These are phyloP conservation scores for Pachycephala philippinensis DNA, from an alignment of 2,113 vertebrate species.

Conservation along the genomic window DNA sequence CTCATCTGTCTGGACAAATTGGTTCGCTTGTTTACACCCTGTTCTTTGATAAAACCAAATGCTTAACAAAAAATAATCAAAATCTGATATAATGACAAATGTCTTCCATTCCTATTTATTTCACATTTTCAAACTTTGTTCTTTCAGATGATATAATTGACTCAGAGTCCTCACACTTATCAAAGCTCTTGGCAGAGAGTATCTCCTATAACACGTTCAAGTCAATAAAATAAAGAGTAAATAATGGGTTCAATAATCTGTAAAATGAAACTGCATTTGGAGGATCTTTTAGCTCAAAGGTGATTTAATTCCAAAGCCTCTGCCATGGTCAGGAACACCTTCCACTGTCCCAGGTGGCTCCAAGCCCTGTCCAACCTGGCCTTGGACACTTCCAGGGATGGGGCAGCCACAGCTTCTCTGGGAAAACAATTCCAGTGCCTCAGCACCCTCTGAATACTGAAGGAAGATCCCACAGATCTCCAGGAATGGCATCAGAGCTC, in stretches of 20 bases:
- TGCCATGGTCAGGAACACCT: not conserved
- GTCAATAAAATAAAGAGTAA: not conserved
- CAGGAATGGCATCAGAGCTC: not conserved
- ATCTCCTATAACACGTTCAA: not conserved
- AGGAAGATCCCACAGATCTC: not conserved
- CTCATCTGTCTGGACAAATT: not conserved
- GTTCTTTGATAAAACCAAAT: not conserved
- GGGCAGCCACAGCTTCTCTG: not conserved
- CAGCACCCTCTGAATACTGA: not conserved
- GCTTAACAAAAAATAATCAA: not conserved
- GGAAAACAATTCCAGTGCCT: not conserved
- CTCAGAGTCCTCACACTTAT: not conserved
- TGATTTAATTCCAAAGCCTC: fast-evolving
- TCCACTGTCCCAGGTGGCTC: not conserved
- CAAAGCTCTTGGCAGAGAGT: not conserved
- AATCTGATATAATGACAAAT: not conserved
- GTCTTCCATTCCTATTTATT: not conserved
- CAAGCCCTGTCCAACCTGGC: not conserved
- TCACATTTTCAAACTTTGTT: not conserved
- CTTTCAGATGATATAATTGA: not conserved
- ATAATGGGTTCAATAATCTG: not conserved
- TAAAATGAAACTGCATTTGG: not conserved
- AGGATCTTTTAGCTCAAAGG: not conserved
- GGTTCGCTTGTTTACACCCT: not conserved
- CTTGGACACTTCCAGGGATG: not conserved